These are phyloP conservation scores for Salvelinus namaycush DNA, from an alignment of 2,113 vertebrate genomes.

Conservation along the genomic window DNA sequence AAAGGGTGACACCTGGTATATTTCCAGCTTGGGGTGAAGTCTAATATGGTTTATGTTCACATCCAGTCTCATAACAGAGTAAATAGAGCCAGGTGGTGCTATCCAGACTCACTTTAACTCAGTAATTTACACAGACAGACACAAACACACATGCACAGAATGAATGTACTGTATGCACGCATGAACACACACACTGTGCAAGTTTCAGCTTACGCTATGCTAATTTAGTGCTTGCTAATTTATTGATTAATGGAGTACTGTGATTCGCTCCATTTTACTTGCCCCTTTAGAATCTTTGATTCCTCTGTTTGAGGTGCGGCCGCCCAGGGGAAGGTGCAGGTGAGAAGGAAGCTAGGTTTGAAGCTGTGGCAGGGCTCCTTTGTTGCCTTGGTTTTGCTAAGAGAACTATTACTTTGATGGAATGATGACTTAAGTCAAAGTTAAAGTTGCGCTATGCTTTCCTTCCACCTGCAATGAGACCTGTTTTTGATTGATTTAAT, in stretches of 20 bases:
- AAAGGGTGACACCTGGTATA: constrained; percentile 65
- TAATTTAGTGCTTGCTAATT: no score
- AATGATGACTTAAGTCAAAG: no score
- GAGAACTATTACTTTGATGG: no score
- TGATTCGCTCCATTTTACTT: no score
- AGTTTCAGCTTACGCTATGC: no score
- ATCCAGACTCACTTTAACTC: constrained; percentile 34
- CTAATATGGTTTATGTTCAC: constrained; percentile 68
- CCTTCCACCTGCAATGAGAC: no score
- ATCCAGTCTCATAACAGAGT: constrained; percentile 58
- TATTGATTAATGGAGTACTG: no score
- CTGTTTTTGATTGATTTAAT: no score
- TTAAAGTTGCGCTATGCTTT: no score
- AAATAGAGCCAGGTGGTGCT: constrained; percentile 61
- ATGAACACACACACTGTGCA: neutral
- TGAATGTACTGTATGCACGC: constrained; percentile 38
- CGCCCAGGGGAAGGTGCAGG: neutral
- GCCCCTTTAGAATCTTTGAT: no score
- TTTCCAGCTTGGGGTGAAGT: constrained; percentile 58
- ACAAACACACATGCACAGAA: constrained; percentile 18
- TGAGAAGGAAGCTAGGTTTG: neutral
- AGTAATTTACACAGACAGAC: constrained; percentile 19
- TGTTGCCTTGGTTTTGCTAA: neutral
- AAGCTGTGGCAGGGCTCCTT: neutral
- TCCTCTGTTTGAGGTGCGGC: no score